phyloP scores from a whole-genome alignment of 1,140 invertebrate species.

The Ditylenchus dipsaci region DNA sequence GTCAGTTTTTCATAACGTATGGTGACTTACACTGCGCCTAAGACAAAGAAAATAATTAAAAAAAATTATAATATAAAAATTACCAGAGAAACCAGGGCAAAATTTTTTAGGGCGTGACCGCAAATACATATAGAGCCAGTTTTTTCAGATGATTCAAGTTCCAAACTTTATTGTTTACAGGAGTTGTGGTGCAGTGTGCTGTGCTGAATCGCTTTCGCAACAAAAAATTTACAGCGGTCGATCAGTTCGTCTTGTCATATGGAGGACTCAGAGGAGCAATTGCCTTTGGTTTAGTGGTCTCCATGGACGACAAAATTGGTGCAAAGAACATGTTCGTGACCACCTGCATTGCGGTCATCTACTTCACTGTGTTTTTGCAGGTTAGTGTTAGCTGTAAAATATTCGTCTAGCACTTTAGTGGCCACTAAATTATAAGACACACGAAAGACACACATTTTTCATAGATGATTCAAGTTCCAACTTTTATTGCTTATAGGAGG shows the following conservation, averaged over 20 bases:
- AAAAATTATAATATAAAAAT: too few species aligned
- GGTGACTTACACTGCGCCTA: too few species aligned
- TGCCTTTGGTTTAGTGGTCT: conserved; percentile 54
- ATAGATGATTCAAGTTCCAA: too few species aligned
- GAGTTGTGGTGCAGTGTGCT: conserved; percentile 52
- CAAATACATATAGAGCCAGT: too few species aligned
- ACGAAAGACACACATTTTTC: too few species aligned
- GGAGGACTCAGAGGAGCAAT: conserved; percentile 42
- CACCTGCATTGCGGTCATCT: conserved; percentile 62
- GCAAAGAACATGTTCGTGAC: conserved; percentile 62
- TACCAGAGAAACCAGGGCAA: too few species aligned
- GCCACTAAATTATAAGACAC: neutral
- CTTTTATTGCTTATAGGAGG: too few species aligned
- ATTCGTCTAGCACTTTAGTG: neutral
- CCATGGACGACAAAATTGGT: conserved; percentile 58
- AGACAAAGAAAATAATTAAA: too few species aligned
- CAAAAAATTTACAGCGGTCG: conserved; percentile 57
- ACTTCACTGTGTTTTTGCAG: conserved; percentile 64
- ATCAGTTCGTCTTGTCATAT: conserved; percentile 60
- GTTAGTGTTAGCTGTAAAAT: conserved; percentile 8
- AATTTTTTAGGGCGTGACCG: too few species aligned
- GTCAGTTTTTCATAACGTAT: too few species aligned
- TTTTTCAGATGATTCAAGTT: too few species aligned
- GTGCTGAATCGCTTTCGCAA: conserved; percentile 57
- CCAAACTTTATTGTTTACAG: conserved; percentile 10